phyloP scores from a whole-genome alignment of 2,797 vertebrate species.

The Aplochiton taeniatus region DNA sequence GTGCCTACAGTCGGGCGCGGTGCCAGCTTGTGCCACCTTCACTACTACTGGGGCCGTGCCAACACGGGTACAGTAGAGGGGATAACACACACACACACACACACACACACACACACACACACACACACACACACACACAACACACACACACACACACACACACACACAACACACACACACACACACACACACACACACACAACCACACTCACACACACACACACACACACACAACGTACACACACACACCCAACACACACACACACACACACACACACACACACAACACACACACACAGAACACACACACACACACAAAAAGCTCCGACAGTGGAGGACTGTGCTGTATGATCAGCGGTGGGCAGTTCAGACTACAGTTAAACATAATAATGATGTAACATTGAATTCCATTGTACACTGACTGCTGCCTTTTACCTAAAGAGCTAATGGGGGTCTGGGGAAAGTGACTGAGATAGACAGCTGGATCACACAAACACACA shows the following conservation, averaged over 20 bases:
- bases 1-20: constrained; percentile 72
- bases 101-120: constrained; percentile 17
- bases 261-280: background rate
- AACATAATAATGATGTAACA: too few relatives aligned
- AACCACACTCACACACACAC: background rate
- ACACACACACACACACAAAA: constrained; percentile 10
- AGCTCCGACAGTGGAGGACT: constrained; percentile 30
- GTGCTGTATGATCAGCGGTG: too few relatives aligned
- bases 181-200: constrained; percentile 1
- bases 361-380: too few relatives aligned
- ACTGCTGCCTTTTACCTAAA: too few relatives aligned
- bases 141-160: constrained; percentile 7
- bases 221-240: background rate
- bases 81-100: constrained; percentile 47
- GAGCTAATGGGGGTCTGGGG: too few relatives aligned
- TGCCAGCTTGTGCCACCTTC: constrained; percentile 69
- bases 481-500: constrained; percentile 51
- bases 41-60: constrained; percentile 70
- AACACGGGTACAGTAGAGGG: constrained; percentile 68
- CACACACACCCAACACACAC: too few relatives aligned
- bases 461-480: constrained; percentile 59
- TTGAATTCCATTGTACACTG: too few relatives aligned
- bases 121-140: background rate
- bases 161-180: constrained; percentile 8
- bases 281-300: background rate